These are phyloP conservation scores for Tigriopus californicus DNA, from an alignment of 2,888 invertebrate species.

Conservation along the genomic window DNA sequence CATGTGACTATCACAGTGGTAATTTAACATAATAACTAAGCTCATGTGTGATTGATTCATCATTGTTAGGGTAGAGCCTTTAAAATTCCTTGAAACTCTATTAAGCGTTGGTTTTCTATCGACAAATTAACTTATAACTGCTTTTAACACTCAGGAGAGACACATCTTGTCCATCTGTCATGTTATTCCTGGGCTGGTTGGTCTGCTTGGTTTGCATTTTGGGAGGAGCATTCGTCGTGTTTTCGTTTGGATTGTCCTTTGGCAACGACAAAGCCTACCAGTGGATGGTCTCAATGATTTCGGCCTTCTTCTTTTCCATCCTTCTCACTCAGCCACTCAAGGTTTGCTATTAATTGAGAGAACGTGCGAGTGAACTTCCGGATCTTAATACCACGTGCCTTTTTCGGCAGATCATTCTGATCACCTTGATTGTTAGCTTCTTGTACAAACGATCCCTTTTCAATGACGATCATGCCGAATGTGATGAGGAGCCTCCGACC, in stretches of 20 bases:
- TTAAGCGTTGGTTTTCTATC: no score
- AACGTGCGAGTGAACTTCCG: not conserved
- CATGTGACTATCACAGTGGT: no score
- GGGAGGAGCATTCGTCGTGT: constrained; percentile 26
- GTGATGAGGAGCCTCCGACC: constrained; percentile 26
- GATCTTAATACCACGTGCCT: not conserved
- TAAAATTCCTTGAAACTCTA: no score
- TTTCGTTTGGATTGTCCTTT: constrained; percentile 30
- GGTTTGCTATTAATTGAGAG: constrained; percentile 23
- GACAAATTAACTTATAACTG: no score
- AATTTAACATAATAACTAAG: no score
- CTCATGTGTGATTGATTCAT: no score
- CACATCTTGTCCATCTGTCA: constrained; percentile 7
- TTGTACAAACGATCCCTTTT: constrained; percentile 21
- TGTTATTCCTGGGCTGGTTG: constrained; percentile 25
- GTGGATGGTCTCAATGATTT: constrained; percentile 32
- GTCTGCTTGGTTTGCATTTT: constrained; percentile 25
- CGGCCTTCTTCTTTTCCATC: constrained; percentile 30
- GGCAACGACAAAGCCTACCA: constrained; percentile 30
- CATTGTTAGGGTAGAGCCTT: no score
- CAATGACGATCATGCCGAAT: constrained; percentile 23
- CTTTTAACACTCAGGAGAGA: not conserved
- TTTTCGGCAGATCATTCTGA: constrained; percentile 21
- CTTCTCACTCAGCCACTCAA: constrained; percentile 33
- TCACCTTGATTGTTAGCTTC: constrained; percentile 21